Evolutionary conservation across 2,888 invertebrate genomes (phyloP).

Genomic region (Plagodis dolabraria): DNA sequence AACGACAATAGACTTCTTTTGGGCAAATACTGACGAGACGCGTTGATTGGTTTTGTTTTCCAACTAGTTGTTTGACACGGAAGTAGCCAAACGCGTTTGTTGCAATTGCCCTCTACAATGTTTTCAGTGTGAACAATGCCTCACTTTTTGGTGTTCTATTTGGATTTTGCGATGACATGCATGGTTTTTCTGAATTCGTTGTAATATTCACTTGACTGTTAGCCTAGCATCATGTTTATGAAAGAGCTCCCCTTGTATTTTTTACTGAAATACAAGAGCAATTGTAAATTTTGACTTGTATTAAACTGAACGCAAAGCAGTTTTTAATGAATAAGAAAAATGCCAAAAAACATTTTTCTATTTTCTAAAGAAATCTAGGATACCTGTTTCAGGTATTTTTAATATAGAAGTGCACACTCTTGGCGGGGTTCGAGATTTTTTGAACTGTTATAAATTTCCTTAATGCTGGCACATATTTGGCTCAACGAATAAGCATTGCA

Average conservation of each 20-base stretch:
- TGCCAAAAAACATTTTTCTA: no score
- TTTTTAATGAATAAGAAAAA: no score
- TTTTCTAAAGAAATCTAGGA: no score
- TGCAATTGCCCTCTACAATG: constrained; percentile 36
- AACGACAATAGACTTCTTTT: constrained; percentile 78
- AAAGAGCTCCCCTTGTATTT: constrained; percentile 2
- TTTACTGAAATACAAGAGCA: not conserved
- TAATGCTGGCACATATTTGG: no score
- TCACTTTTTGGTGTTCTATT: constrained; percentile 43
- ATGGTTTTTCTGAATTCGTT: constrained; percentile 37
- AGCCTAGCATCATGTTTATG: constrained; percentile 3
- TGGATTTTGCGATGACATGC: constrained; percentile 43
- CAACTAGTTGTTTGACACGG: constrained; percentile 48
- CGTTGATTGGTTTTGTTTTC: constrained; percentile 61
- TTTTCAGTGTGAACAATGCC: constrained; percentile 57
- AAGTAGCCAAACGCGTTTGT: constrained; percentile 37
- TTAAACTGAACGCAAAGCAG: not conserved
- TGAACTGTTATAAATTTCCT: no score
- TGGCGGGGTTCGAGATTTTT: no score
- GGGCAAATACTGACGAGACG: constrained; percentile 59
- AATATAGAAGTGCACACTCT: no score
- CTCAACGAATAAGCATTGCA: no score
- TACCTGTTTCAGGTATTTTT: no score
- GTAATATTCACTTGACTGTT: constrained; percentile 14
- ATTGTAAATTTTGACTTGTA: not conserved